phyloP scores from a whole-genome alignment of 2,888 invertebrate species.

The Abrostola tripartita region DNA sequence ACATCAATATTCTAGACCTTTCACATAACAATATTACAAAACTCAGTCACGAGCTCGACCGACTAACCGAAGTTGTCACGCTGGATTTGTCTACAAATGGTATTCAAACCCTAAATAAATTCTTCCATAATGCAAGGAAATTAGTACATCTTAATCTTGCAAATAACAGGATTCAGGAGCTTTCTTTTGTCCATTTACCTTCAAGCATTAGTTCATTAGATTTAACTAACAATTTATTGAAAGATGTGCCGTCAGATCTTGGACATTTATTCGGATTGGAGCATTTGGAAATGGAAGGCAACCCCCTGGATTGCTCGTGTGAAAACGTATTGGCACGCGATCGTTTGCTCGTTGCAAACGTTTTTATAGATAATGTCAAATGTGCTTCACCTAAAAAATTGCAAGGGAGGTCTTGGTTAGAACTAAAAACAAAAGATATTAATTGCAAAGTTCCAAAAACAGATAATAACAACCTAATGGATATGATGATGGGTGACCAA shows the following conservation, averaged over 20 bases:
- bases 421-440: conserved; percentile 88
- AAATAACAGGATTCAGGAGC: conserved; percentile 88
- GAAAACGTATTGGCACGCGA: conserved; percentile 90
- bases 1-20: conserved; percentile 89
- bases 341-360: conserved; percentile 85
- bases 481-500: conserved; percentile 90
- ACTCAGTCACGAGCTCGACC: conserved; percentile 87
- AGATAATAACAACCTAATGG: conserved; percentile 77
- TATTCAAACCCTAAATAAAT: conserved; percentile 88
- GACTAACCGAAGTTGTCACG: conserved; percentile 89
- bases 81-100: conserved; percentile 90
- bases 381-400: conserved; percentile 87
- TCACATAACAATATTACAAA: conserved; percentile 90
- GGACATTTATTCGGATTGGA: conserved; percentile 87
- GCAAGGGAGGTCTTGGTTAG: conserved; percentile 87
- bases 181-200: conserved; percentile 87
- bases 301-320: conserved; percentile 92
- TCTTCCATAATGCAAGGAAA: conserved; percentile 88
- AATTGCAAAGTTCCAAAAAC: conserved; percentile 81
- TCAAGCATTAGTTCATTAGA: conserved; percentile 89
- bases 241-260: conserved; percentile 89
- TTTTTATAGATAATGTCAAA: conserved; percentile 86
- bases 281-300: conserved; percentile 90
- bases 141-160: conserved; percentile 89
- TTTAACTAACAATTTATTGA: conserved; percentile 89